phyloP scores from a whole-genome alignment of 2,888 invertebrate genomes.

The Atherix ibis region DNA sequence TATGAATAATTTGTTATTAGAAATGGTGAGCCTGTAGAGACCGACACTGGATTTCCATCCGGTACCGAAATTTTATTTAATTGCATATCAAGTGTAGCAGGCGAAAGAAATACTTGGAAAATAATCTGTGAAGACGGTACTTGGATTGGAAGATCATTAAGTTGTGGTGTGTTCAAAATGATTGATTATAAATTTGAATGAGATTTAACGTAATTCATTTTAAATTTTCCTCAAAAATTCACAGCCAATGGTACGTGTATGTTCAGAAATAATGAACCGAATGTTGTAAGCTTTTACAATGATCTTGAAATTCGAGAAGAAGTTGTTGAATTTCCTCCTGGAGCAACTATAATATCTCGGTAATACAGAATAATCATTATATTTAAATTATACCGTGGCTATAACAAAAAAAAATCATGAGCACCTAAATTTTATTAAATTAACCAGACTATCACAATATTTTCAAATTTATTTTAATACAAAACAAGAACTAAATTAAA shows the following conservation, averaged over 20 bases:
- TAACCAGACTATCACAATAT: too few relatives aligned
- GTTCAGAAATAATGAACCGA: conserved; percentile 60
- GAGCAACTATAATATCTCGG: conserved; percentile 50
- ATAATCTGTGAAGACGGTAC: conserved; percentile 70
- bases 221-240: conserved; percentile 4
- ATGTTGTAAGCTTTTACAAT: conserved; percentile 66
- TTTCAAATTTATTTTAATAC: too few relatives aligned
- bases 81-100: conserved; percentile 66
- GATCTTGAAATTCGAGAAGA: conserved; percentile 62
- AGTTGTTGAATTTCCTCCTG: conserved; percentile 62
- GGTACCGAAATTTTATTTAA: conserved; percentile 71
- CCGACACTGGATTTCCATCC: conserved; percentile 56
- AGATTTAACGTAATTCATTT: not conserved
- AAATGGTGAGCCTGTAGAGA: conserved; percentile 51
- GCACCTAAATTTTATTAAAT: too few relatives aligned
- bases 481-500: too few relatives aligned
- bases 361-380: too few relatives aligned
- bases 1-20: conserved; percentile 20
- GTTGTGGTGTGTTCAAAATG: conserved; percentile 46
- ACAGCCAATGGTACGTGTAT: conserved; percentile 55
- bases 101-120: conserved; percentile 71
- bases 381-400: too few relatives aligned
- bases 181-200: not conserved
- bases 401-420: too few relatives aligned
- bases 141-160: conserved; percentile 68